Percentiles rank a stretch among this genome's conserved stretches.
Conservation (phyloP, 1,140 invertebrate genomes). For the Sitobion miscanthi region DNA sequence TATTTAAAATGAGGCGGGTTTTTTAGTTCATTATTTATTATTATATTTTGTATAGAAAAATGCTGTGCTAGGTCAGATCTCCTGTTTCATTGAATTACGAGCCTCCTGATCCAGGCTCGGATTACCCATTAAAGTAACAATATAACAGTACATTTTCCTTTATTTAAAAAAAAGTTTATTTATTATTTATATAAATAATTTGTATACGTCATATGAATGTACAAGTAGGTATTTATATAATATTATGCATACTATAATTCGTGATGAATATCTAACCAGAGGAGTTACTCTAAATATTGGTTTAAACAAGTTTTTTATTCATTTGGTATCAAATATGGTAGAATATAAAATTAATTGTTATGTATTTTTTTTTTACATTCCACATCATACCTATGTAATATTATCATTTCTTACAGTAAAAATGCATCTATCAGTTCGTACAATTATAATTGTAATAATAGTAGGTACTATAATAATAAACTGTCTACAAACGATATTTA, state of each 20-base stretch:
- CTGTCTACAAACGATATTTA: background rate
- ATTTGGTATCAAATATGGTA: background rate
- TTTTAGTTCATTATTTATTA: conserved; percentile 28
- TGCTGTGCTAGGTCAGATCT: background rate
- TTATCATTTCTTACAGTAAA: background rate
- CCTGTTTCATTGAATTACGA: conserved; percentile 42
- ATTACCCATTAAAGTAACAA: conserved; percentile 21
- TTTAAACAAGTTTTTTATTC: background rate
- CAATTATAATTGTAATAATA: background rate
- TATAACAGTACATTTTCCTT: background rate
- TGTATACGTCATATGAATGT: background rate
- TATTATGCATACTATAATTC: background rate
- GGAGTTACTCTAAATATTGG: background rate
- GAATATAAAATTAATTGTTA: background rate
- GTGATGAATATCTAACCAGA: background rate
- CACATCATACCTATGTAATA: background rate
- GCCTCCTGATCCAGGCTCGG: background rate
- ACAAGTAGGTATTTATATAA: background rate
- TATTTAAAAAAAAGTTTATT: background rate
- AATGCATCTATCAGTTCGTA: background rate
- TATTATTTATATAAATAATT: background rate
- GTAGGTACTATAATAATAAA: background rate
- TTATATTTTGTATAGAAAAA: conserved; percentile 18
- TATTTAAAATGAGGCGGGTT: background rate
- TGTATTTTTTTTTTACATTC: background rate